phyloP scores from a whole-genome alignment of 2,888 invertebrate genomes.

The Drosophila borborema region DNA sequence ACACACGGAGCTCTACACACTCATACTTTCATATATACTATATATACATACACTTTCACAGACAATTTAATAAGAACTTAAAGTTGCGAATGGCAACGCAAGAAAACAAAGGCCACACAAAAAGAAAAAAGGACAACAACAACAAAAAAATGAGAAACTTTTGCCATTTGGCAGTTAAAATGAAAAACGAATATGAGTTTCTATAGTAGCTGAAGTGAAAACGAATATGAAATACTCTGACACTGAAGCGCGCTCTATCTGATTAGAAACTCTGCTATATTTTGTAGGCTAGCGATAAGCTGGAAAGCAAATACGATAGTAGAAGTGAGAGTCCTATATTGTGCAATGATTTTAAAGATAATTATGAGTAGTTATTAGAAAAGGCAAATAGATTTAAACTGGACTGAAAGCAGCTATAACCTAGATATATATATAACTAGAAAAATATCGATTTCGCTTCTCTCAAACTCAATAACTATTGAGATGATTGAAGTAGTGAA shows the following conservation, averaged over 20 bases:
- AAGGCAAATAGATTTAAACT: too few relatives aligned
- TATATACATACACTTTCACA: constrained; percentile 19
- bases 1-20: not conserved
- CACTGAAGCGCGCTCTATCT: not conserved
- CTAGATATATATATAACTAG: too few relatives aligned
- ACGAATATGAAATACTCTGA: not conserved
- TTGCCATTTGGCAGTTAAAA: constrained; percentile 71
- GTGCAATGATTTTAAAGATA: too few relatives aligned
- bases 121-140: not conserved
- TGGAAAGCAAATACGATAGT: too few relatives aligned
- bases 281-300: not conserved
- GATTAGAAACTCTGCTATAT: not conserved
- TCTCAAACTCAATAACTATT: too few relatives aligned
- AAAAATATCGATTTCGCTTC: too few relatives aligned
- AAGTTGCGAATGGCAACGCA: constrained; percentile 58
- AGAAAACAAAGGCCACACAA: constrained; percentile 24
- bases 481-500: too few relatives aligned
- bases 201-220: accelerated
- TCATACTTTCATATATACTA: not conserved
- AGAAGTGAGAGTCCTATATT: too few relatives aligned
- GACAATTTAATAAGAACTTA: constrained; percentile 75
- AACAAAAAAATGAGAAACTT: constrained; percentile 48
- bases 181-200: constrained; percentile 14
- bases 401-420: too few relatives aligned
- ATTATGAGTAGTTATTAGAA: too few relatives aligned